Conservation (phyloP, 2,888 invertebrate genomes). For the Drosophila kokeensis region DNA sequence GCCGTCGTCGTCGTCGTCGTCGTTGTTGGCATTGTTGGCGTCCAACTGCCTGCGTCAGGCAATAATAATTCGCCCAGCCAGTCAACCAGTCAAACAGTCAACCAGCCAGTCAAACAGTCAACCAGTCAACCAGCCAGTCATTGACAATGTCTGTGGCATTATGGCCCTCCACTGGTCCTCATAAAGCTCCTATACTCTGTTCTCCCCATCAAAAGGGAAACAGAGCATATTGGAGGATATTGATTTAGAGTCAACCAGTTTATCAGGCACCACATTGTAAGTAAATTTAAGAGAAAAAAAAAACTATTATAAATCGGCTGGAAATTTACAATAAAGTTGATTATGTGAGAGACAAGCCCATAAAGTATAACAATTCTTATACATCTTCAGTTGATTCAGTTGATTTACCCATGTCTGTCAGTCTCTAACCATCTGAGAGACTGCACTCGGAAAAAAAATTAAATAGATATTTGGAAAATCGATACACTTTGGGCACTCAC, state of each 20-base stretch:
- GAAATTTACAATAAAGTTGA: neutral
- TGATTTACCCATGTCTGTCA: neutral
- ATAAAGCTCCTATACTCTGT: slow-evolving; percentile 18
- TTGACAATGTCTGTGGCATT: slow-evolving; percentile 76
- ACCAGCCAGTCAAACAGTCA: neutral
- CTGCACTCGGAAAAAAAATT: too few relatives aligned
- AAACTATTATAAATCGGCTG: neutral
- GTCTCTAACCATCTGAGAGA: neutral
- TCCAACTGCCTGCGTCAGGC: slow-evolving; percentile 72
- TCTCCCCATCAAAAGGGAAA: neutral
- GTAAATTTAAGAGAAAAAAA: neutral
- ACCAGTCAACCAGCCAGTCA: slow-evolving; percentile 52
- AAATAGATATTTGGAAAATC: neutral
- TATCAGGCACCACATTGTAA: neutral
- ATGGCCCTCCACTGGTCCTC: slow-evolving; percentile 65
- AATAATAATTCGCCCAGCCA: slow-evolving; percentile 72
- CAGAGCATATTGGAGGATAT: neutral
- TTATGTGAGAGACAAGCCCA: neutral
- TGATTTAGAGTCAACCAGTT: neutral
- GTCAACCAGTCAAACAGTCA: neutral
- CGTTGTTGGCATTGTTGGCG: slow-evolving; percentile 31
- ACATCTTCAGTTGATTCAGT: neutral
- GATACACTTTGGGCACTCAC: neutral
- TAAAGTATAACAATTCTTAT: neutral
- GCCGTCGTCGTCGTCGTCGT: slow-evolving; percentile 8